Base-by-base conservation (phyloP, 1,140 invertebrate species). In the Sitophilus oryzae region DNA sequence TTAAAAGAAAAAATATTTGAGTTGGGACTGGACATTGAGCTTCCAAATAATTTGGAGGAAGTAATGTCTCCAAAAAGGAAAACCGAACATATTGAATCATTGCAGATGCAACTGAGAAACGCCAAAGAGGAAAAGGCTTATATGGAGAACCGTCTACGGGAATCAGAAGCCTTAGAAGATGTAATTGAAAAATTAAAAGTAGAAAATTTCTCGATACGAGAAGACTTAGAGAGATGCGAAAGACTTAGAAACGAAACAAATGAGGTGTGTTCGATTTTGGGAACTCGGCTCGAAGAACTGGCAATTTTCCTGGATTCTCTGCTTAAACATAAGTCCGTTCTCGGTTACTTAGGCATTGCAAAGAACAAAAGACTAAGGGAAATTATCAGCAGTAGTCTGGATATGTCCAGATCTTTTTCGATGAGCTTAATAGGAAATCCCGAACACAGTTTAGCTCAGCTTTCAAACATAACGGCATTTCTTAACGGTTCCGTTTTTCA, bases 241-340 rank as follows among this genome's bases (percentile, higher is more conserved):
- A 77, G 74, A 61, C 66, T 79, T 38, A 73, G 77, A 1, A 67
- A 72, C 14, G 83, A 87, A 65, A 80, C 84, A 42, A 71, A 76
- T 9, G 81, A 85, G 64, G 80, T 84, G 0, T 80, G 83, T 65
- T 68, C 77, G 48, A 63, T 85, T 22, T 66, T 87, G 15, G 81
- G 80, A 11, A 77, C 73, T 22, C 74, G 84, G 3, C 67, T 88
- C 20, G 82, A 86, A 65, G 85, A 86, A 60, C 66, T 88, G 52
- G 82, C 84, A 1, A 77, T 78, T 40, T 87, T 88, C 64, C 70
- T 88, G 11, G 83, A 86, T 60, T 83, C 83, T 34, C 70, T 88
- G 40, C 65, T 88, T 5, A 80, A 79, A 45, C 77, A 85, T 58
- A 83, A 83, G 58, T 72, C 77, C 34, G 71, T 80, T 1, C 61